Percentiles rank a stretch among this genome's conserved stretches.
Evolutionary conservation across 2,888 invertebrate species (phyloP).

Genomic region (Nymphalis polychloros): DNA sequence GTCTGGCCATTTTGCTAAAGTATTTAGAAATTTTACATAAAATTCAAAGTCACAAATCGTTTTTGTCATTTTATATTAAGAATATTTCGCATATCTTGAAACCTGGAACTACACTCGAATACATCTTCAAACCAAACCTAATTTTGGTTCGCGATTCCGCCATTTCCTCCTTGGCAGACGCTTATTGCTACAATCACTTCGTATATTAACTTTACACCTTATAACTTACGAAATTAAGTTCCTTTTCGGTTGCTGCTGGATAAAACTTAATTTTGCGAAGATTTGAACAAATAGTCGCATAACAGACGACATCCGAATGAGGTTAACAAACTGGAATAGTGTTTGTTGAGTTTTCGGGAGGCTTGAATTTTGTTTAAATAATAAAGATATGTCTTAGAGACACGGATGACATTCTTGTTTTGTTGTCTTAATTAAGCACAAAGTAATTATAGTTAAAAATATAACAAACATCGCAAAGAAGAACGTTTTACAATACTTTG

Average conservation of each 20-base stretch:
- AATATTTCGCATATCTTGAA: constrained; percentile 20
- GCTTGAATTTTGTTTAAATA: constrained; percentile 32
- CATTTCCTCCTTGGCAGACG: constrained; percentile 42
- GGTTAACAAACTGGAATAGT: constrained; percentile 44
- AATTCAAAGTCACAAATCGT: background rate
- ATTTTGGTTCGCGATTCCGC: constrained; percentile 44
- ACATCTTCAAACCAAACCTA: constrained; percentile 45
- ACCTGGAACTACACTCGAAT: constrained; percentile 31
- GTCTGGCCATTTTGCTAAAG: too few species aligned
- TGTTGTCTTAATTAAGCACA: constrained; percentile 2
- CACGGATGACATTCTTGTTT: constrained; percentile 2
- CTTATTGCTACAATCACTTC: constrained; percentile 29
- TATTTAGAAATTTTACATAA: too few species aligned
- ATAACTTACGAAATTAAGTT: constrained; percentile 18
- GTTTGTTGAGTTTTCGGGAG: constrained; percentile 33
- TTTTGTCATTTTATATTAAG: constrained; percentile 1
- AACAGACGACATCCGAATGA: constrained; percentile 40
- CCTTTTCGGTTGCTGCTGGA: constrained; percentile 11
- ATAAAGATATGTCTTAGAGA: constrained; percentile 12
- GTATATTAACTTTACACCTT: constrained; percentile 23
- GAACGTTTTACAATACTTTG: background rate
- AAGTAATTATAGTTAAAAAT: background rate
- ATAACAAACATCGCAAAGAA: background rate
- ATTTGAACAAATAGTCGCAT: constrained; percentile 43
- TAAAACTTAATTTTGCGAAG: constrained; percentile 38